Evolutionary conservation across 1,140 invertebrate genomes (phyloP), one percentile per base, ranked within the genome.

Genomic region (Lepidotrigona ventralis): DNA sequence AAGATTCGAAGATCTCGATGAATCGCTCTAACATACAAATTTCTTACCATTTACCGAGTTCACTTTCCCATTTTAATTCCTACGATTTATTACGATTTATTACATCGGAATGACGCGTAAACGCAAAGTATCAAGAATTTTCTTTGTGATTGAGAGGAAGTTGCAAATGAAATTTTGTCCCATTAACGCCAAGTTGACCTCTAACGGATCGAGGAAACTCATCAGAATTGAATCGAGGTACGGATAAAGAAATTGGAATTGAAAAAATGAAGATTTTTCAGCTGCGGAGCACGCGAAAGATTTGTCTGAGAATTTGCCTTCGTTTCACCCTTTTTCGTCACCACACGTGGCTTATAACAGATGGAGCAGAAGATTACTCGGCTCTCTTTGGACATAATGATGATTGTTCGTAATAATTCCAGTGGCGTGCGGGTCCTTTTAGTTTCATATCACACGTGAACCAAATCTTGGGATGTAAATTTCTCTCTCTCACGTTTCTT

Each of bases 381-480:
- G 80, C 78, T 85, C 76, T 80, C 83, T 79, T 75, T n/a, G 86
- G 84, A 84, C 88, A 90, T 93, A 93, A 93, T 92, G 90, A 93
- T 92, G 90, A 90, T 91, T 83, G 90, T 90, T 86, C 88, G 81
- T 87, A 92, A 93, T 91, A 93, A 93, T 93, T 92, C 91, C 79
- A 78, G 83, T 83, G 85, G 85, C 69, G 87, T 90, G 92, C 92
- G 89, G 91, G 87, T 90, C 92, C 91, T 93, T 93, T 92, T 89
- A 92, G 70, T 92, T 92, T 92, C 92, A 92, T 92, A 92, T 91
- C 79, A 92, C 91, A 89, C 85, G 87, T 90, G 90, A 85, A 63
- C 85, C 75, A 63, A 84, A 81, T 87, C 74, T 72, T 26, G 53
- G 73, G 63, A 86, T 86, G 86, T 86, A 86, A 88, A 88, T 88